These are phyloP conservation scores for Cristatella mucedo DNA, from an alignment of 2,888 invertebrate species.

Conservation along the genomic window DNA sequence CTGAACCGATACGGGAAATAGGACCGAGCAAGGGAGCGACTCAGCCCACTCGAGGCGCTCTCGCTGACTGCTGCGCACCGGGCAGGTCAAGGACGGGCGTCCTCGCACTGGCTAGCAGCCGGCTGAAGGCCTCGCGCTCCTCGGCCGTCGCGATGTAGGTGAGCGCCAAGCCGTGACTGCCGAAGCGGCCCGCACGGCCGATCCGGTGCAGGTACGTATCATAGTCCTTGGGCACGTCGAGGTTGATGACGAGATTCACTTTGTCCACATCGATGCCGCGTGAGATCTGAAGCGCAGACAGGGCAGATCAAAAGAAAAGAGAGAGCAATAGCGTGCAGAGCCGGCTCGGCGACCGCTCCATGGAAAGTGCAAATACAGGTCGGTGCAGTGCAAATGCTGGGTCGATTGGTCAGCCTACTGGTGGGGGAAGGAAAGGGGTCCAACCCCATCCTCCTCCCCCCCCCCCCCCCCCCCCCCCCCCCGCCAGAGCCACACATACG, in stretches of 20 bases:
- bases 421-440: too few relatives aligned
- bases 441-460: too few relatives aligned
- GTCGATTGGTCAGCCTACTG: too few relatives aligned
- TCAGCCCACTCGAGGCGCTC: too few relatives aligned
- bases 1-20: too few relatives aligned
- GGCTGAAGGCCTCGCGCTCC: too few relatives aligned
- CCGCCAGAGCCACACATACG: too few relatives aligned
- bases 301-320: background rate
- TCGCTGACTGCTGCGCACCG: too few relatives aligned
- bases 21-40: too few relatives aligned
- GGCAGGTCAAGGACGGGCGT: too few relatives aligned
- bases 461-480: too few relatives aligned
- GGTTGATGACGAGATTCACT: slow-evolving; percentile 79
- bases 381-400: background rate
- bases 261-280: slow-evolving; percentile 85
- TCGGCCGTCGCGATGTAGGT: slow-evolving; percentile 1
- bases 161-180: slow-evolving; percentile 31
- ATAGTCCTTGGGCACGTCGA: slow-evolving; percentile 59
- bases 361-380: background rate
- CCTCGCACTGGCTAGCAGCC: too few relatives aligned
- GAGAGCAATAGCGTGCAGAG: background rate
- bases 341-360: background rate
- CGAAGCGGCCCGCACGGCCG: slow-evolving; percentile 85
- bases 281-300: slow-evolving; percentile 45
- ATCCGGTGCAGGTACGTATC: slow-evolving; percentile 69